Conservation (phyloP, 2,797 vertebrate genomes). For the Tapirus indicus region DNA sequence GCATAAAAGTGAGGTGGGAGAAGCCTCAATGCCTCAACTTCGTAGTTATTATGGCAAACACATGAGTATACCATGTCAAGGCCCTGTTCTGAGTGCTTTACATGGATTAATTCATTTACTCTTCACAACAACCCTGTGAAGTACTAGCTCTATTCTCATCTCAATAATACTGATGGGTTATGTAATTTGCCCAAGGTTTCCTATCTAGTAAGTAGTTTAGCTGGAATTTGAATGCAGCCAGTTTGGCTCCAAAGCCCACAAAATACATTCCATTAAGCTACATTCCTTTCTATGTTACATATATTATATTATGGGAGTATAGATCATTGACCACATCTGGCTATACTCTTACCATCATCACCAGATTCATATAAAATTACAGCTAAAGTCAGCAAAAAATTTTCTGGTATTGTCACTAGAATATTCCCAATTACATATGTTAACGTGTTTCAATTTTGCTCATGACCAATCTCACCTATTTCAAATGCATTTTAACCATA, state of each 20-base stretch:
- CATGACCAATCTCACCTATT: neutral
- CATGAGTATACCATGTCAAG: neutral
- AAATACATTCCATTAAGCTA: neutral
- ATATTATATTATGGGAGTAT: neutral
- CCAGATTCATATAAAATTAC: constrained; percentile 51
- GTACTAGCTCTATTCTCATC: neutral
- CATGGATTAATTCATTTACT: neutral
- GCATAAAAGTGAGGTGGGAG: neutral
- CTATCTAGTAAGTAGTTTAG: neutral
- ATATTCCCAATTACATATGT: neutral
- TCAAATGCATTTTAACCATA: neutral
- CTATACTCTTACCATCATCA: neutral
- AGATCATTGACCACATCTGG: neutral
- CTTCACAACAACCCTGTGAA: neutral
- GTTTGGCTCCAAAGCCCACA: neutral
- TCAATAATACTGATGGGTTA: neutral
- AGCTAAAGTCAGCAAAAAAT: neutral
- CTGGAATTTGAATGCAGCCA: neutral
- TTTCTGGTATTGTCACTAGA: neutral
- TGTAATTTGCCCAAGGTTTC: neutral
- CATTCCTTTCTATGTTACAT: neutral
- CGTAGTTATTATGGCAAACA: neutral
- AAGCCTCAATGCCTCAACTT: neutral
- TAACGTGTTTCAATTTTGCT: neutral
- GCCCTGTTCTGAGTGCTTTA: neutral